phyloP scores from a whole-genome alignment of 2,113 vertebrate species.

The Sinocyclocheilus anshuiensis region DNA sequence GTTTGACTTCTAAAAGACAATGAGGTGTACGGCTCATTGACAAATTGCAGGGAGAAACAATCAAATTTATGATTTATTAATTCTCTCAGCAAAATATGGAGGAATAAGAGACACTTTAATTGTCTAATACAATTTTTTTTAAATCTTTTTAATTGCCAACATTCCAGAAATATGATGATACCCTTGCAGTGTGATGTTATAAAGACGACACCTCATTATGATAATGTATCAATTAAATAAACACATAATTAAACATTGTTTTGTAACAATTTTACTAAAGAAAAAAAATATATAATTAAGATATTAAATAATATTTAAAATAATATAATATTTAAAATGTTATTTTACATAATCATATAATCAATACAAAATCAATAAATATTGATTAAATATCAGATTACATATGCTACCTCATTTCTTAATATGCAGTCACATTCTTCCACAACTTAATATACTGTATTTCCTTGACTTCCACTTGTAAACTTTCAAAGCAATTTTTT shows the following conservation, averaged over 20 bases:
- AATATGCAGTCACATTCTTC: not conserved
- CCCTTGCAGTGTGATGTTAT: not conserved
- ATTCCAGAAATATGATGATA: not conserved
- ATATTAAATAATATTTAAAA: not conserved
- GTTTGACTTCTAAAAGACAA: conserved; percentile 8
- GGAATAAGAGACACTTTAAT: not conserved
- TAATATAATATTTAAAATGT: too few species aligned
- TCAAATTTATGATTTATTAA: not conserved
- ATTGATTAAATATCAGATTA: not conserved
- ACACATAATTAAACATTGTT: not conserved
- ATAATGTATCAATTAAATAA: not conserved
- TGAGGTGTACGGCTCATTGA: not conserved
- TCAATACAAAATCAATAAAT: not conserved
- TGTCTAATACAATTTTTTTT: too few species aligned
- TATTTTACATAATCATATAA: too few species aligned
- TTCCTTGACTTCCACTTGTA: not conserved
- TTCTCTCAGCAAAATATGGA: not conserved
- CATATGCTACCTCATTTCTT: not conserved
- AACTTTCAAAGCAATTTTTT: not conserved
- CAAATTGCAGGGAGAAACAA: not conserved
- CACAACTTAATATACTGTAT: not conserved
- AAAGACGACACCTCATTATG: not conserved
- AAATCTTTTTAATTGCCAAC: not conserved
- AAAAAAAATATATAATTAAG: not conserved
- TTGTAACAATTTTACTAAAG: not conserved